These are phyloP conservation scores for Sorex araneus DNA, from an alignment of 2,113 vertebrate species.

Conservation along the genomic window DNA sequence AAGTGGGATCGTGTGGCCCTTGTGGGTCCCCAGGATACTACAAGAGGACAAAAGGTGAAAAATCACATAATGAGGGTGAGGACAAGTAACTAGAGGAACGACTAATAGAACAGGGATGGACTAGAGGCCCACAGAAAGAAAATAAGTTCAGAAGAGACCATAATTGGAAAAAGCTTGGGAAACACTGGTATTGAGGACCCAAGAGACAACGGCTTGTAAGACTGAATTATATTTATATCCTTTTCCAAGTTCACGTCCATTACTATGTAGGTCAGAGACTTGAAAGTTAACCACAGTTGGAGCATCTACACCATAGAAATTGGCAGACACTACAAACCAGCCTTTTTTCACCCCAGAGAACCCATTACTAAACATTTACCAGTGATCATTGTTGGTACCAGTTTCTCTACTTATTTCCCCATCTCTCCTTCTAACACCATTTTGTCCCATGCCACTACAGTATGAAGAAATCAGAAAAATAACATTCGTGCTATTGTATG, in stretches of 20 bases:
- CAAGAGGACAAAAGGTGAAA: too few relatives aligned
- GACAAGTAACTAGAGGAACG: too few relatives aligned
- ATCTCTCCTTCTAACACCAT: not conserved
- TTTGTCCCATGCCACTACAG: not conserved
- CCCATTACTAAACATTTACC: not conserved
- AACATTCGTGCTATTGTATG: conserved; percentile 21
- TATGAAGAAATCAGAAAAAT: conserved; percentile 17
- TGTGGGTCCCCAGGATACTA: too few relatives aligned
- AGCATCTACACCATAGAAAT: conserved; percentile 33
- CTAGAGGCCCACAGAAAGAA: too few relatives aligned
- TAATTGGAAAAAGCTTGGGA: too few relatives aligned
- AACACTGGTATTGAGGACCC: not conserved
- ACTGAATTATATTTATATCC: not conserved
- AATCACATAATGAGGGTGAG: too few relatives aligned
- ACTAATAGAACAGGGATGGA: too few relatives aligned
- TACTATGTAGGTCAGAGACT: not conserved
- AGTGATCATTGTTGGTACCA: not conserved
- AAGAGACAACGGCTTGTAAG: not conserved
- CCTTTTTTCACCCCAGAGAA: not conserved
- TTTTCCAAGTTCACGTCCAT: not conserved
- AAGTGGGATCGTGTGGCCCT: too few relatives aligned
- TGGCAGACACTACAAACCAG: not conserved
- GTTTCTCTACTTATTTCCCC: conserved; percentile 10
- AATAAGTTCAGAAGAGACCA: too few relatives aligned
- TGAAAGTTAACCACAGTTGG: not conserved